Evolutionary conservation across 2,797 vertebrate species (phyloP), one percentile per base, ranked within the genome.

Genomic region (Dermochelys coriacea): DNA sequence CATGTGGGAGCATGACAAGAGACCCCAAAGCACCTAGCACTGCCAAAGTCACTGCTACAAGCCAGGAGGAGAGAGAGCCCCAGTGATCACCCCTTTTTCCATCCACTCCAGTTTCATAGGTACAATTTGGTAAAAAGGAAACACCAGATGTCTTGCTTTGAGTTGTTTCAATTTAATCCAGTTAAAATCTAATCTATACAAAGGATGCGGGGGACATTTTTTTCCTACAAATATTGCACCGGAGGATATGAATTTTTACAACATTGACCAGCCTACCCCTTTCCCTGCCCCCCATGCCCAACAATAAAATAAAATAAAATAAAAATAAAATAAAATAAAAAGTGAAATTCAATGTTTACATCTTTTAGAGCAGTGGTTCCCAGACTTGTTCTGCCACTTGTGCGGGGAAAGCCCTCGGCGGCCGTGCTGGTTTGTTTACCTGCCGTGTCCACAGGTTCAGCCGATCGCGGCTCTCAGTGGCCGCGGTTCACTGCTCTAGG

Each of bases 101-200:
- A 77, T 21, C 64, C 50, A 31, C 29, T 47, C 25, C 27, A 29
- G 16, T 47, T 31, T 8, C 31, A n/a, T 23, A 84, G 64, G 88
- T 64, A 78, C n/a, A 74, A 54, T 85, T 41, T 14, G 7, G 31
- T 41, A 74, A 27, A 82, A 94, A 84, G 29, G 96, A 94, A 91
- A 88, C 80, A 90, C 4, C 71, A 55, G 80, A 92, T 79, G 1
- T 61, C 84, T 88, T 52, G 90, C 47, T 91, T 86, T 95, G 94
- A 11, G 14, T 91, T 86, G 91, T 94, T 97, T 97, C 94, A 93
- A 85, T 98, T 98, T 98, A 98, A 96, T 98, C 91, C 86, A 93
- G 93, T 97, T 97, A 94, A 97, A 98, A 97, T 95, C 93, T 95
- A 95, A 96, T 86, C 81, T 94, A 97, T 96, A 94, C 92, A 97